A percentile compares a stretch with the other conserved stretches of the same genome.
Evolutionary conservation across 2,888 invertebrate genomes (phyloP).

Genomic region (Gastracanthus pulcherrimus): DNA sequence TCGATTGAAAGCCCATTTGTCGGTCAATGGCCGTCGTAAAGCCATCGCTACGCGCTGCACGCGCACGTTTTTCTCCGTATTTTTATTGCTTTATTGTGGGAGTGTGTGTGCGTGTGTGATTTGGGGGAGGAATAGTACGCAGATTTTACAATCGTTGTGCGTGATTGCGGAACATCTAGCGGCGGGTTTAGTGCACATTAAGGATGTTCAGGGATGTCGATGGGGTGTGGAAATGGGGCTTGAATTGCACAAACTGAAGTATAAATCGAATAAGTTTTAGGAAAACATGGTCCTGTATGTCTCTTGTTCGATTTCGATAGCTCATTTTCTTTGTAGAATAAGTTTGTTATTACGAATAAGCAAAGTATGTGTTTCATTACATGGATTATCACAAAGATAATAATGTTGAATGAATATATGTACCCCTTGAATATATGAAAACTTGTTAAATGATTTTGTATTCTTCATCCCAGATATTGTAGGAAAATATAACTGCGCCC

Average conservation of each 20-base stretch:
- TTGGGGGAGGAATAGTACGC: not conserved
- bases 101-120: slow-evolving; percentile 6
- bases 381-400: no score
- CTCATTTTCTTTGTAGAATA: no score
- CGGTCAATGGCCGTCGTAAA: slow-evolving; percentile 33
- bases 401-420: no score
- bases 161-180: not conserved
- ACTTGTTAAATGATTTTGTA: no score
- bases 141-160: slow-evolving; percentile 8
- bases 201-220: not conserved
- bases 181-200: not conserved
- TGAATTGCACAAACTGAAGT: not conserved
- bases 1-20: slow-evolving; percentile 4
- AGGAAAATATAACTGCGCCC: no score
- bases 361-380: no score
- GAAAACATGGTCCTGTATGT: not conserved
- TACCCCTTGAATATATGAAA: no score
- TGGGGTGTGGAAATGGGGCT: no score
- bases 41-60: not conserved
- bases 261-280: not conserved
- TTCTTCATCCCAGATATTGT: no score
- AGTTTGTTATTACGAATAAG: no score
- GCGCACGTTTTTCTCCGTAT: not conserved
- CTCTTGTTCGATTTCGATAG: no score
- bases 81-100: slow-evolving; percentile 34